Percentiles rank a stretch among this genome's conserved stretches.
These are phyloP conservation scores for Nothobranchius furzeri DNA, from an alignment of 2,113 vertebrate species.

Conservation along the genomic window DNA sequence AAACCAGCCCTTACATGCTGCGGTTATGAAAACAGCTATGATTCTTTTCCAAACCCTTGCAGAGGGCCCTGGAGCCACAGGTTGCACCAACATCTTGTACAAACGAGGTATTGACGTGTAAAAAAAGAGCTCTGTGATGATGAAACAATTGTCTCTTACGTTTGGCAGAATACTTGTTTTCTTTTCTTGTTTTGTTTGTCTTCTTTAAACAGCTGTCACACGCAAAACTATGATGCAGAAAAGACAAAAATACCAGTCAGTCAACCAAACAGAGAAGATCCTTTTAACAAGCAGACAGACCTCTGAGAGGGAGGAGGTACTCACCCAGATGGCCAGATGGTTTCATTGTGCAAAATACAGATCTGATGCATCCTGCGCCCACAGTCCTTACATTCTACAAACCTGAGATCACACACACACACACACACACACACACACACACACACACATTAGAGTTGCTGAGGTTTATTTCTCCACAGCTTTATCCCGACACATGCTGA, in stretches of 20 bases:
- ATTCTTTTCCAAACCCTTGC: too few species aligned
- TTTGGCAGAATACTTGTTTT: slow-evolving; percentile 98
- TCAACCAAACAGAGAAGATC: not conserved
- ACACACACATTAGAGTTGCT: not conserved
- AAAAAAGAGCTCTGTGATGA: too few species aligned
- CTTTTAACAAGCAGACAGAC: not conserved
- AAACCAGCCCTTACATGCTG: too few species aligned
- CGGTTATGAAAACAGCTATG: too few species aligned
- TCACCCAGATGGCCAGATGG: slow-evolving; percentile 96
- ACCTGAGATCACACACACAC: slow-evolving; percentile 72
- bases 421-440: not conserved
- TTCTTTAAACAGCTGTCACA: slow-evolving; percentile 97
- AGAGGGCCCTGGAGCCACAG: too few species aligned
- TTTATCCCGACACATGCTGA: not conserved
- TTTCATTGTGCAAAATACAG: slow-evolving; percentile 95
- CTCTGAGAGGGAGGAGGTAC: slow-evolving; percentile 20
- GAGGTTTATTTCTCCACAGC: not conserved
- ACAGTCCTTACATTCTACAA: slow-evolving; percentile 97
- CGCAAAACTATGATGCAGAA: slow-evolving; percentile 81
- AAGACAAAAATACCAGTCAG: not conserved
- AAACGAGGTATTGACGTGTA: too few species aligned
- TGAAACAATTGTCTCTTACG: slow-evolving; percentile 80
- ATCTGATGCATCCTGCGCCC: slow-evolving; percentile 99
- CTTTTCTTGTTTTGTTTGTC: slow-evolving; percentile 90
- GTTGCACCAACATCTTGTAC: too few species aligned